Conservation (phyloP, 2,797 vertebrate species). For the Myotis planiceps region DNA sequence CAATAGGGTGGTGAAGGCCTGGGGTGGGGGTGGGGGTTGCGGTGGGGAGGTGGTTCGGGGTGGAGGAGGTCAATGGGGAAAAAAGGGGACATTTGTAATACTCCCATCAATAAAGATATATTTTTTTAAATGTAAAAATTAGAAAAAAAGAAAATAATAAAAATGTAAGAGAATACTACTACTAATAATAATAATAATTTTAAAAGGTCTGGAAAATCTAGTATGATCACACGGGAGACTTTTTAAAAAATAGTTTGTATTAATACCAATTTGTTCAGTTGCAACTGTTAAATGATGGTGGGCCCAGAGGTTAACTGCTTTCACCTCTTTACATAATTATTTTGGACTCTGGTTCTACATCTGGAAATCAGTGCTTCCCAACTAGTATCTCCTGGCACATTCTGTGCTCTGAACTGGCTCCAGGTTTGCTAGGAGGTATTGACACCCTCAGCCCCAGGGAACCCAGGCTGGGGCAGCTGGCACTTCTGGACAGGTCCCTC, state of each 20-base stretch:
- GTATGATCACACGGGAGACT: background rate
- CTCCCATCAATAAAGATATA: too few species aligned
- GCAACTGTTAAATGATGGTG: background rate
- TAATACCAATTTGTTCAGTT: background rate
- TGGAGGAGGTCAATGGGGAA: too few species aligned
- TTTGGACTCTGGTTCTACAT: background rate
- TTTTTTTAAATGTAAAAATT: too few species aligned
- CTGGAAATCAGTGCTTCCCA: background rate
- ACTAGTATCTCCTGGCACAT: background rate
- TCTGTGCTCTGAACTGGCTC: background rate
- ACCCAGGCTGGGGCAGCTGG: background rate
- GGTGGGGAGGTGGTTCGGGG: too few species aligned
- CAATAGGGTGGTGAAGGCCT: too few species aligned
- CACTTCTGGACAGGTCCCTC: background rate
- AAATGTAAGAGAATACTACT: too few species aligned
- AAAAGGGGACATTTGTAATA: too few species aligned
- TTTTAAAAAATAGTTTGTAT: background rate
- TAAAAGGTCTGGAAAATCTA: background rate
- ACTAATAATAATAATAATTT: too few species aligned
- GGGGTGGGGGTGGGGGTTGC: too few species aligned
- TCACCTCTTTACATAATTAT: background rate
- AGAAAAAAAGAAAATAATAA: too few species aligned
- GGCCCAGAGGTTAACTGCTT: background rate
- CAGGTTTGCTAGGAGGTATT: background rate
- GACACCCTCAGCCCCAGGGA: background rate